Evolutionary conservation across 1,140 invertebrate species (phyloP).

Genomic region (Conopomorpha cramerella): DNA sequence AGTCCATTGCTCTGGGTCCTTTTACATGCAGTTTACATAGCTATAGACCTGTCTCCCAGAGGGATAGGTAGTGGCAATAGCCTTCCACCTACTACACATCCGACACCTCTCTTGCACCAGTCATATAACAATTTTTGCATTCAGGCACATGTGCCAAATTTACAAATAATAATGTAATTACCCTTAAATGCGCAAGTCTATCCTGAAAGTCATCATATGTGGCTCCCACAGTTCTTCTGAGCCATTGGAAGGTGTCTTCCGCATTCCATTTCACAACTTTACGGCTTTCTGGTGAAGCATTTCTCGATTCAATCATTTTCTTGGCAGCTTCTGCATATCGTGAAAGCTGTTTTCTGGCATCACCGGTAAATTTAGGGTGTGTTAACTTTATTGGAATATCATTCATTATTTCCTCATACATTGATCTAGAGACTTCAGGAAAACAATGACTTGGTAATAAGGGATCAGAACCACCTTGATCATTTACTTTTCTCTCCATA

Average conservation of each 20-base stretch:
- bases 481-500: conserved; percentile 92
- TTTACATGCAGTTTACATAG: too few species aligned
- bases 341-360: conserved; percentile 94
- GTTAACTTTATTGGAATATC: conserved; percentile 96
- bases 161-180: conserved; percentile 25
- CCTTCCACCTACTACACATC: too few species aligned
- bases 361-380: conserved; percentile 92
- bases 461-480: conserved; percentile 82
- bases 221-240: conserved; percentile 90
- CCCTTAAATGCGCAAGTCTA: conserved; percentile 71
- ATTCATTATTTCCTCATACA: conserved; percentile 98
- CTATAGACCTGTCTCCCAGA: too few species aligned
- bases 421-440: conserved; percentile 90
- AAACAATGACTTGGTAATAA: conserved; percentile 89
- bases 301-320: conserved; percentile 92
- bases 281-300: conserved; percentile 89
- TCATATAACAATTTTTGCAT: too few species aligned
- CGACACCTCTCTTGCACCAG: too few species aligned
- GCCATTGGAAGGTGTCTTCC: conserved; percentile 95
- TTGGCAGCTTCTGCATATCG: conserved; percentile 96
- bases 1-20: too few species aligned
- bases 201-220: conserved; percentile 96
- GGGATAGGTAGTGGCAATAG: too few species aligned
- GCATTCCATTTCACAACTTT: conserved; percentile 99
- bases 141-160: too few species aligned